Evolutionary conservation across 2,113 vertebrate species (phyloP), one percentile per base, ranked within the genome.

Genomic region (Ondatra zibethicus): DNA sequence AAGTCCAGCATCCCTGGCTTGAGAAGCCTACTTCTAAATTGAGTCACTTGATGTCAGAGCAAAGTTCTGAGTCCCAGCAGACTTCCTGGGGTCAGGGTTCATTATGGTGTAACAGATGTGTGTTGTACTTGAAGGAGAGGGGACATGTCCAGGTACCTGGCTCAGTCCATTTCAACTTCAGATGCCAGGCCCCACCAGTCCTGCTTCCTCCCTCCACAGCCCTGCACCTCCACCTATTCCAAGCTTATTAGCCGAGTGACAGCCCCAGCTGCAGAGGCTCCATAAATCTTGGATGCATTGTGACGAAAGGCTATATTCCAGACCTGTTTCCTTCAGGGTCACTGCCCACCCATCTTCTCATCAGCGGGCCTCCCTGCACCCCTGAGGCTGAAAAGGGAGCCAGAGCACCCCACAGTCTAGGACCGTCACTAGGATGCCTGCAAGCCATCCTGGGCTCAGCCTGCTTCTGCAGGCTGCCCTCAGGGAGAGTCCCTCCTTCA

Each of bases 221-320:
- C 96, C 95, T 8, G 0, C 76, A 50, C 88, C 47, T 52, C 90
- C 91, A 94, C 93, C 94, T 95, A 94, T 77, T 88, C 75, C 93
- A 91, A 70, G 97, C 94, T 91, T 93, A 97, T 97, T 95, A 96
- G 91, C 75, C 25, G 93, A 95, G 94, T 94, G 91, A 95, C 85
- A 73, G 3, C 70, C 31, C 8, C 13, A 88, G 95, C 81, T 45
- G 0, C 3, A 1, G 72, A 3, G 36, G 93, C 85, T 87, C 91
- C 96, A 96, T 97, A 96, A 98, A 98, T 97, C 97, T 97, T 25
- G 0, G 68, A 0, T 1, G 84, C n/a, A 8, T 68, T 85, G 25
- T 14, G 8, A 45, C 94, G 93, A 96, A 89, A 97, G 96, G 86
- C 94, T 75, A 73, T 96, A 89, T 96, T 92, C 55, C 0, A 1